A percentile compares a stretch with the other conserved stretches of the same genome.
Evolutionary conservation across 2,888 invertebrate genomes (phyloP).

Genomic region (Cantharis rustica): DNA sequence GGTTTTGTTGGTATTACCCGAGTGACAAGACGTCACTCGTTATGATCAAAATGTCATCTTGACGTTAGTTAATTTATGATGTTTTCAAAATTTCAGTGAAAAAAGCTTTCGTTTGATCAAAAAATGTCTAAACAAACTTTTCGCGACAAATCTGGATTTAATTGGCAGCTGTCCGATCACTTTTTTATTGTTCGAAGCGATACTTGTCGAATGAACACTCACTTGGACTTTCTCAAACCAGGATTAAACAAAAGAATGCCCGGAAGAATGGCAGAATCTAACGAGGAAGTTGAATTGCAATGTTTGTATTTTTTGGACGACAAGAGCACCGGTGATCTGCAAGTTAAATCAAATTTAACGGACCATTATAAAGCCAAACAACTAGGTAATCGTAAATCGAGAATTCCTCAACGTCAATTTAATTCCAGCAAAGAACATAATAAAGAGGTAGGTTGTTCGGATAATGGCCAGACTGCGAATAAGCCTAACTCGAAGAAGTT

Average conservation of each 20-base stretch:
- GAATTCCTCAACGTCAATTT: not conserved
- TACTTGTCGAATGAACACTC: not conserved
- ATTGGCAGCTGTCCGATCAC: not conserved
- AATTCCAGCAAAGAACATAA: not conserved
- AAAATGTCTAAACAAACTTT: not conserved
- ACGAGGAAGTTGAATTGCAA: not conserved
- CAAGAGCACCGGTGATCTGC: not conserved
- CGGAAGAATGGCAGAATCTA: not conserved
- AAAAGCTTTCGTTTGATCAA: not conserved
- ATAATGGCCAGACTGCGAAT: not conserved
- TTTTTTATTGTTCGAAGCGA: not conserved
- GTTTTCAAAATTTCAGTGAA: not conserved
- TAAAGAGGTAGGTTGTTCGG: not conserved
- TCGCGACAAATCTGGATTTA: not conserved
- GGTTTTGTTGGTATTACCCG: not conserved
- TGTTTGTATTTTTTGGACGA: not conserved
- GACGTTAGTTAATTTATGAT: not conserved
- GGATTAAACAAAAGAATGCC: not conserved
- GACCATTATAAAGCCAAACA: not conserved
- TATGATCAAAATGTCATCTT: not conserved
- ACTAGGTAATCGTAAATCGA: not conserved
- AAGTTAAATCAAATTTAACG: not conserved
- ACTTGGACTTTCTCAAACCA: not conserved
- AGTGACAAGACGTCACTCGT: not conserved
- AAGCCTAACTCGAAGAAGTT: not conserved